Evolutionary conservation across 1,140 invertebrate species (phyloP).

Genomic region (Brachionus plicatilis): DNA sequence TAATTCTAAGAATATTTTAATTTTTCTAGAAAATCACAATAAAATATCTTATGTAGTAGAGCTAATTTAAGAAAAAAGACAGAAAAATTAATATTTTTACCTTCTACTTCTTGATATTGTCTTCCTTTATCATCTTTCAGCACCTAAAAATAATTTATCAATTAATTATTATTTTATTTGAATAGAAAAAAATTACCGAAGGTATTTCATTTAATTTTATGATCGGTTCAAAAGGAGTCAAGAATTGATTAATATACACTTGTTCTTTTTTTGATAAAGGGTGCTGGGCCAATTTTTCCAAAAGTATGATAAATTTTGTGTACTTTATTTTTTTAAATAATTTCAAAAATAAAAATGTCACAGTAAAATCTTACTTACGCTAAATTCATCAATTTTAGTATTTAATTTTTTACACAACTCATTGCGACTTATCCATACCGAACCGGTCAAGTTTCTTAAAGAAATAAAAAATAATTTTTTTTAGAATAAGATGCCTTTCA

Average conservation of each 20-base stretch:
- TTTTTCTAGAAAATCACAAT: no score
- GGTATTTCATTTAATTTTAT: slow-evolving; percentile 44
- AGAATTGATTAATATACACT: slow-evolving; percentile 68
- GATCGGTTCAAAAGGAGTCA: slow-evolving; percentile 60
- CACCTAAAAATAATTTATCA: slow-evolving; percentile 50
- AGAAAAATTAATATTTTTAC: slow-evolving; percentile 46
- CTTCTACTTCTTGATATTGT: slow-evolving; percentile 65
- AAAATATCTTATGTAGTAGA: no score
- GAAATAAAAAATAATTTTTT: neutral
- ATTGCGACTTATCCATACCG: slow-evolving; percentile 1
- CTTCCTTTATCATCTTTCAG: slow-evolving; percentile 65
- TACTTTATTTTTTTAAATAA: slow-evolving; percentile 57
- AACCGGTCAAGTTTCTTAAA: neutral
- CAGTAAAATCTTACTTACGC: neutral
- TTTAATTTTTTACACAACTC: neutral
- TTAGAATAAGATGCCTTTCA: neutral
- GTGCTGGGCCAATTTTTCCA: slow-evolving; percentile 67
- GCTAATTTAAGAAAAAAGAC: neutral
- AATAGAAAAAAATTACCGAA: slow-evolving; percentile 15
- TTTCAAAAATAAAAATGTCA: neutral
- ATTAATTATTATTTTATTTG: slow-evolving; percentile 21
- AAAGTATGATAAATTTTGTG: slow-evolving; percentile 65
- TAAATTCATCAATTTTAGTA: slow-evolving; percentile 19
- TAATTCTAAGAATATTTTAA: neutral
- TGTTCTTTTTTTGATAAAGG: slow-evolving; percentile 63